These are phyloP conservation scores for Naso thynnoides DNA, from an alignment of 2,797 vertebrate genomes.

Conservation along the genomic window DNA sequence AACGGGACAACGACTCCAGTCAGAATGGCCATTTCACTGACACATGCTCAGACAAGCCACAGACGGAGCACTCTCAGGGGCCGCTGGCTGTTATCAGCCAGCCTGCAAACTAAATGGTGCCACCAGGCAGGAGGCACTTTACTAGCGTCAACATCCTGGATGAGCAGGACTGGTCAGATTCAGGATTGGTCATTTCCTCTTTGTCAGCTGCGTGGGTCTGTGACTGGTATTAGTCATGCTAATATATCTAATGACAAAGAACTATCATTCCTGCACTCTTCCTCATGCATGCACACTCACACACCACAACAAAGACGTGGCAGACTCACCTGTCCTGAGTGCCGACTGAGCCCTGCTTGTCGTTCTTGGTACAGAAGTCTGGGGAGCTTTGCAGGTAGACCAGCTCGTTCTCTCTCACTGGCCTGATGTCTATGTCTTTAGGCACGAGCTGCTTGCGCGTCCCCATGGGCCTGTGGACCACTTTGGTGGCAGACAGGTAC, in stretches of 20 bases:
- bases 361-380: conserved; percentile 95
- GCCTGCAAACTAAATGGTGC: conserved; percentile 62
- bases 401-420: conserved; percentile 95
- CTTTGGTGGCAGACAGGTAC: conserved; percentile 97
- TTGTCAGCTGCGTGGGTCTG: conserved; percentile 32
- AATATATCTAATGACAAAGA: conserved; percentile 2
- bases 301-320: background rate
- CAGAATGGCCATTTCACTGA: conserved; percentile 69
- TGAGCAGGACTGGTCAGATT: conserved; percentile 38
- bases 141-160: conserved; percentile 74
- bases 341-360: conserved; percentile 94
- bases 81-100: conserved; percentile 70
- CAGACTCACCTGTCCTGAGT: conserved; percentile 95
- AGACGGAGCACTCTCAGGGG: conserved; percentile 68
- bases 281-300: conserved; percentile 18
- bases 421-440: conserved; percentile 97
- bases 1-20: conserved; percentile 70
- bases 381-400: conserved; percentile 97
- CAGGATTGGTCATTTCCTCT: conserved; percentile 60
- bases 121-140: conserved; percentile 59
- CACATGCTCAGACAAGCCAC: conserved; percentile 77
- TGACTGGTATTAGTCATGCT: conserved; percentile 25
- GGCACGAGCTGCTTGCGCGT: conserved; percentile 98
- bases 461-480: conserved; percentile 95
- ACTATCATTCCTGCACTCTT: background rate